Evolutionary conservation across 2,113 vertebrate species (phyloP).

Genomic region (Morone saxatilis): DNA sequence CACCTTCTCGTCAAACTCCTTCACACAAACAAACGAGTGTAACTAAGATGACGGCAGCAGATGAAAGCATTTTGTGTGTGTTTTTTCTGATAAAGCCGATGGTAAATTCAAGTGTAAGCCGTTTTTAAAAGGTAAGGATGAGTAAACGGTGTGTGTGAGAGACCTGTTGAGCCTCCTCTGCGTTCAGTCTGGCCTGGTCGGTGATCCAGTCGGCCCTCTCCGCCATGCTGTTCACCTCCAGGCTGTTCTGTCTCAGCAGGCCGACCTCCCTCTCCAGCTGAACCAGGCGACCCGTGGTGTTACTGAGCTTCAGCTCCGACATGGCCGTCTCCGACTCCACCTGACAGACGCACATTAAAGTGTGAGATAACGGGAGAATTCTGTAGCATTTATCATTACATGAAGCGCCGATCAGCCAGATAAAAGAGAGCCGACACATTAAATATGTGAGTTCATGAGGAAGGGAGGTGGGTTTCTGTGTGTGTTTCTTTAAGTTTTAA

Average conservation of each 20-base stretch:
- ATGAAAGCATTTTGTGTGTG: neutral
- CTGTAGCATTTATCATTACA: neutral
- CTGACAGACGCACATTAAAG: constrained; percentile 72
- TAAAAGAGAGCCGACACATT: too few species aligned
- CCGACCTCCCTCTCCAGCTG: constrained; percentile 89
- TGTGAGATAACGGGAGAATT: neutral
- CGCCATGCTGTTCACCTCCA: constrained; percentile 79
- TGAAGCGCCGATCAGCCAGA: too few species aligned
- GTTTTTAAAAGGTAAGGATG: neutral
- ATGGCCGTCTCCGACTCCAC: constrained; percentile 91
- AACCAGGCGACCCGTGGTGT: constrained; percentile 87
- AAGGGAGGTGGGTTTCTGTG: too few species aligned
- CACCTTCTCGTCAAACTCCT: constrained; percentile 89
- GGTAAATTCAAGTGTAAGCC: too few species aligned
- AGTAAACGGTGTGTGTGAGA: neutral
- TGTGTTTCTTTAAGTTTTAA: too few species aligned
- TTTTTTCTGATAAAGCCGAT: neutral
- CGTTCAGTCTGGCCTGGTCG: constrained; percentile 75
- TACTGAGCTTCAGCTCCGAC: constrained; percentile 91
- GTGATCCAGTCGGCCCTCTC: constrained; percentile 80
- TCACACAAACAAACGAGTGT: constrained; percentile 13
- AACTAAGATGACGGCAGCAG: neutral
- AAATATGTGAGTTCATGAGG: too few species aligned
- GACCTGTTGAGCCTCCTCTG: constrained; percentile 89
- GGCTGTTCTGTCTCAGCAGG: constrained; percentile 86